These are phyloP conservation scores for Thalpophila matura DNA, from an alignment of 2,888 invertebrate species.

Conservation along the genomic window DNA sequence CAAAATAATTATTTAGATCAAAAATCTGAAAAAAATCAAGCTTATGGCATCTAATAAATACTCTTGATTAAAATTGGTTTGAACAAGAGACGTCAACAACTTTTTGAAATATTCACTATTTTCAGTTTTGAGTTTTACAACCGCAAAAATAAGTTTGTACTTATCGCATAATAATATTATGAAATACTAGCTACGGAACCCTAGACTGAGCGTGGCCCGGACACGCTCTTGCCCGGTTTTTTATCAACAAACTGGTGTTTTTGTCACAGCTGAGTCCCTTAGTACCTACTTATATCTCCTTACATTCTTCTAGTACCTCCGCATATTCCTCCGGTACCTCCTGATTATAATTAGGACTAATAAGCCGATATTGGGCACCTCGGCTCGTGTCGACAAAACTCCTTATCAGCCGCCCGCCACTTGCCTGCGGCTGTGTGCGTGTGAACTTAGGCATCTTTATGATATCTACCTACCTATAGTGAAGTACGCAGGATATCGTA, in stretches of 20 bases:
- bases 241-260: not conserved
- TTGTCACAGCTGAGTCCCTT: not conserved
- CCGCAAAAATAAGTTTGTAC: too few relatives aligned
- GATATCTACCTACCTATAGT: constrained; percentile 3
- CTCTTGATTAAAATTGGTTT: too few relatives aligned
- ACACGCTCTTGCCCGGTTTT: too few relatives aligned
- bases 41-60: too few relatives aligned
- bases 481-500: not conserved
- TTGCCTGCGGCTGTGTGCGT: constrained; percentile 14
- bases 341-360: constrained; percentile 45
- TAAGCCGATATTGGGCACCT: constrained; percentile 26
- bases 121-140: too few relatives aligned
- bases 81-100: too few relatives aligned
- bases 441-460: constrained; percentile 12
- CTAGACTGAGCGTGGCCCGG: too few relatives aligned
- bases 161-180: too few relatives aligned
- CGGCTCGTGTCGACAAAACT: constrained; percentile 23
- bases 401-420: constrained; percentile 48
- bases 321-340: constrained; percentile 6
- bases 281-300: not conserved
- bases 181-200: too few relatives aligned
- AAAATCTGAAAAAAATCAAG: too few relatives aligned
- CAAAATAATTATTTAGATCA: too few relatives aligned
- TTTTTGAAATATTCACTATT: too few relatives aligned
- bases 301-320: not conserved